Percentiles rank a stretch among this genome's conserved stretches.
phyloP scores from a whole-genome alignment of 2,888 invertebrate genomes.

The Diarsia brunnea region DNA sequence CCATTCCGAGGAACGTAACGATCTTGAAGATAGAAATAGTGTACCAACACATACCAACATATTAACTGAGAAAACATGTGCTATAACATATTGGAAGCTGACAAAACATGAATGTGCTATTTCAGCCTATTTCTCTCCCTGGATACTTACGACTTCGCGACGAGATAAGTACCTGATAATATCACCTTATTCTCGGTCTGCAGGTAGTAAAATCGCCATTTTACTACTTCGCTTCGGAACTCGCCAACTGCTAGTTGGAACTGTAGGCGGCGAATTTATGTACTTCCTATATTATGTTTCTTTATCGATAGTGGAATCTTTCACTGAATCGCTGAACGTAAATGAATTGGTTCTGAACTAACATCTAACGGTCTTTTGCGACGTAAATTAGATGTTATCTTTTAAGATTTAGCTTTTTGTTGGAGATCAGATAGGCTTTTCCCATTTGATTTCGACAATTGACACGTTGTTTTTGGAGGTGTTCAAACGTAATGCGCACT shows the following conservation, averaged over 20 bases:
- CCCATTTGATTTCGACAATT: background rate
- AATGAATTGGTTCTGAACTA: background rate
- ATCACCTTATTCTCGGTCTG: constrained; percentile 36
- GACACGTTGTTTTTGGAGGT: background rate
- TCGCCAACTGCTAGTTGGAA: constrained; percentile 8
- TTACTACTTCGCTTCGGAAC: constrained; percentile 28
- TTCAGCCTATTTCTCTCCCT: constrained; percentile 38
- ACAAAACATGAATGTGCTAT: constrained; percentile 25
- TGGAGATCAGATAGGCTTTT: background rate
- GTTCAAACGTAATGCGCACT: background rate
- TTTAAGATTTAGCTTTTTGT: background rate
- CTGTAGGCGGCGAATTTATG: constrained; percentile 27
- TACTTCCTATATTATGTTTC: constrained; percentile 33
- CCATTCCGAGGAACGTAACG: constrained; percentile 50
- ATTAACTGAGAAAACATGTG: constrained; percentile 46
- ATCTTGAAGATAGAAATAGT: constrained; percentile 61
- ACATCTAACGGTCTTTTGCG: background rate
- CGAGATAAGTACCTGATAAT: constrained; percentile 50
- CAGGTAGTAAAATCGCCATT: constrained; percentile 39
- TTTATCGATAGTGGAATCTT: constrained; percentile 29
- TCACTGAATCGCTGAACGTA: constrained; percentile 11
- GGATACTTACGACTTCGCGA: constrained; percentile 38
- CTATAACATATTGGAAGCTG: constrained; percentile 1
- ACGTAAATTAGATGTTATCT: constrained; percentile 5
- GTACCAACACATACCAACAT: constrained; percentile 40